Evolutionary conservation across 2,797 vertebrate species (phyloP), one percentile per base, ranked within the genome.

Genomic region (Podarcis lilfordi): DNA sequence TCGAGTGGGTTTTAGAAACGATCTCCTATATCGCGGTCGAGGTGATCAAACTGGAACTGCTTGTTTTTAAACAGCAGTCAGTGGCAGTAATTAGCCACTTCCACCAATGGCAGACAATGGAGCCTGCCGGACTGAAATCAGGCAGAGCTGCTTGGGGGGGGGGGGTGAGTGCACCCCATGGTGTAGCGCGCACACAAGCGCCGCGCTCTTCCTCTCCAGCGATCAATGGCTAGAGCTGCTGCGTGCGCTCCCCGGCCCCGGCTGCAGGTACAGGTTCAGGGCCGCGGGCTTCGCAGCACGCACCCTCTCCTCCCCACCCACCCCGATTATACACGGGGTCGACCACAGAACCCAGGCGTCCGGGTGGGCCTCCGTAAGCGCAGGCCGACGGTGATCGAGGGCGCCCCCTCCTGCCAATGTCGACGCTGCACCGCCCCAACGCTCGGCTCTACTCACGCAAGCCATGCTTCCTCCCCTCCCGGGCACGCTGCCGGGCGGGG

Each of bases 381-480:
- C 29, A 80, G 77, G 55, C 68, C 88, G 43, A 50, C 69, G 23
- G 43, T 9, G 32, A 40, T 15, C 27, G 27, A 40, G 25, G 19
- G 50, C 76, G 61, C 87, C 40, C 77, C 72, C 61, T 81, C 32
- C 78, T 75, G 78, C 32, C 83, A 15, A 5, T n/a, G 17, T n/a
- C 66, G 35, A 27, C 40, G 23, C 15, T 21, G 8, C 29, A 32
- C 11, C 23, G 10, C 25, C 77, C 32, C 55, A 21, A 45, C 2
- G 0, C 27, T 5, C 21, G 4, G 3, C 35, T 23, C 80, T 93
- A 95, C 95, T 95, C 94, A 95, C 94, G 75, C 92, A 87, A 82
- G 94, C 92, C 95, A 94, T 93, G 43, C 88, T 84, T 68, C 45
- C 59, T 9, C 66, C 43, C 74, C 35, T 19, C 61, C 75, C 64